Evolutionary conservation across 1,140 invertebrate species (phyloP).

Genomic region (Hyles euphorbiae): DNA sequence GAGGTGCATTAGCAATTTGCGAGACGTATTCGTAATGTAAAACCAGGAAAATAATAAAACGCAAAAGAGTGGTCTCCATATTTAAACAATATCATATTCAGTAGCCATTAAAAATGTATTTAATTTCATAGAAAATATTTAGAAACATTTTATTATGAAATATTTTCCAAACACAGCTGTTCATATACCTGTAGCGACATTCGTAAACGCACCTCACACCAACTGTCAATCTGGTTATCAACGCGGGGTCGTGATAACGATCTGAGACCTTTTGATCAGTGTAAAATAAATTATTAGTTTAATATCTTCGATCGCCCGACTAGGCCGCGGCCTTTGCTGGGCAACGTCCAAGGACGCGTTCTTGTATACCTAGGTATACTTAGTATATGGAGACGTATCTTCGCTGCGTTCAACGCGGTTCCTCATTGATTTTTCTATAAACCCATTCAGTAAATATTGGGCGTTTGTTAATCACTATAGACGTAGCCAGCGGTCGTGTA

Average conservation of each 20-base stretch:
- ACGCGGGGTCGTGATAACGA: constrained; percentile 5
- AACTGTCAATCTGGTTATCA: constrained; percentile 12
- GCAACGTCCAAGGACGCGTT: constrained; percentile 28
- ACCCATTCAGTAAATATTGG: constrained; percentile 31
- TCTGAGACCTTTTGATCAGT: constrained; percentile 4
- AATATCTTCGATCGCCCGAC: constrained; percentile 21
- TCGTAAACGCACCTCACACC: constrained; percentile 5
- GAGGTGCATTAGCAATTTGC: too few relatives aligned
- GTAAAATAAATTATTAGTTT: constrained; percentile 20
- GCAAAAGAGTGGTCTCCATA: too few relatives aligned
- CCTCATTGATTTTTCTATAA: constrained; percentile 46
- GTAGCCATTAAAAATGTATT: too few relatives aligned
- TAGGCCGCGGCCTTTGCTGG: constrained; percentile 10
- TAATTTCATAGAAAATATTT: too few relatives aligned
- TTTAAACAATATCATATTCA: too few relatives aligned
- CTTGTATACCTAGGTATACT: constrained; percentile 11
- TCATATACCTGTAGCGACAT: not conserved
- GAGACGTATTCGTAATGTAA: too few relatives aligned
- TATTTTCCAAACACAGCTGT: too few relatives aligned
- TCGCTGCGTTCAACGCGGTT: constrained; percentile 10
- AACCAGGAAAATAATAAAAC: too few relatives aligned
- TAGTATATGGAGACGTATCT: not conserved
- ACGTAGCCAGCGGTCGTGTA: not conserved
- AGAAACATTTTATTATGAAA: too few relatives aligned
- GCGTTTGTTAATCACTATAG: not conserved